Percentiles rank a stretch among this genome's conserved stretches.
phyloP scores from a whole-genome alignment of 2,113 vertebrate genomes.

The Caretta caretta region DNA sequence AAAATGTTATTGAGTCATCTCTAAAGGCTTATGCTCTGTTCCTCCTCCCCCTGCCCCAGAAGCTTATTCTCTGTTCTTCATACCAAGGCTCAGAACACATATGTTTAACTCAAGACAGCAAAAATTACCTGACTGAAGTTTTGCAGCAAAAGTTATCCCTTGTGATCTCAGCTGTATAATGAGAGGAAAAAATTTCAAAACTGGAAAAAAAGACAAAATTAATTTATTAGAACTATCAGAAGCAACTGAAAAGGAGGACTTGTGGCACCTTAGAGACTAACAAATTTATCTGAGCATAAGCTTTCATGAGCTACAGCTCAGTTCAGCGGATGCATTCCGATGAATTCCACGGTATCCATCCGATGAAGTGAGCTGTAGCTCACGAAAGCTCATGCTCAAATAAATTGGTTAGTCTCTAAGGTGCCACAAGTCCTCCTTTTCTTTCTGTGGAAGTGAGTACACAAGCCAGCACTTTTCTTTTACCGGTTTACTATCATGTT shows the following conservation, averaged over 20 bases:
- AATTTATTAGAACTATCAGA: neutral
- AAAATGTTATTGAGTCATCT: accelerated
- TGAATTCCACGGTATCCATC: too few species aligned
- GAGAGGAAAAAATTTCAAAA: neutral
- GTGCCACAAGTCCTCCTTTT: too few species aligned
- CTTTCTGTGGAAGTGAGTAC: too few species aligned
- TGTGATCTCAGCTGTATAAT: neutral
- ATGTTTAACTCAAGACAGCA: neutral
- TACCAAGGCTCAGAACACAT: neutral
- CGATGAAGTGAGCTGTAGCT: too few species aligned
- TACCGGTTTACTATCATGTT: too few species aligned
- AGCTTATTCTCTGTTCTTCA: neutral
- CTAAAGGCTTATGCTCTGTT: neutral
- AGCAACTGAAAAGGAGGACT: neutral
- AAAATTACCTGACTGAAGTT: neutral
- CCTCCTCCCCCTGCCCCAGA: neutral
- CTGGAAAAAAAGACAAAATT: neutral
- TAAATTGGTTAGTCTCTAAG: too few species aligned
- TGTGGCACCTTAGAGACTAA: too few species aligned
- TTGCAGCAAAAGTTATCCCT: neutral
- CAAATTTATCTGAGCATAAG: too few species aligned
- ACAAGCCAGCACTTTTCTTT: too few species aligned
- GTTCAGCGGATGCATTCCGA: too few species aligned
- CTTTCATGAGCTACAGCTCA: too few species aligned
- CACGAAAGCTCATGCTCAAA: too few species aligned